These are phyloP conservation scores for Myotis yumanensis DNA, from an alignment of 2,113 vertebrate genomes.

Conservation along the genomic window DNA sequence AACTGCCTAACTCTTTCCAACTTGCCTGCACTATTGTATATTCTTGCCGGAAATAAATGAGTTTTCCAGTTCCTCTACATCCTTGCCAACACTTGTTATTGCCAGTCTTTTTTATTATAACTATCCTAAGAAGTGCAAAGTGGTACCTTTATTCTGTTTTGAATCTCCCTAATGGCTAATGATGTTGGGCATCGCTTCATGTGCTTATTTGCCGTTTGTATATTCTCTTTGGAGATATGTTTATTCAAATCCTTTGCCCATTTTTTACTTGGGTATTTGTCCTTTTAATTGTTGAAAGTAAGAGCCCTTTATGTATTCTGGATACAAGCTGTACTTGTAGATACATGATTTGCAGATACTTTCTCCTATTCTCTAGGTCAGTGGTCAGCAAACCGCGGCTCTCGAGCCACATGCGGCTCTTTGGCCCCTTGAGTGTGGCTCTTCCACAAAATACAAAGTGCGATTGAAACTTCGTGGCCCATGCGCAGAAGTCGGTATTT, in stretches of 20 bases:
- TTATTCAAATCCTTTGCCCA: background rate
- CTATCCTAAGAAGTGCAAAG: background rate
- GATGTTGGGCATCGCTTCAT: background rate
- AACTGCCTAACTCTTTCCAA: background rate
- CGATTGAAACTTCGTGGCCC: too few relatives aligned
- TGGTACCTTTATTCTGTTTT: background rate
- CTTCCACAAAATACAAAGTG: too few relatives aligned
- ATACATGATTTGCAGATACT: background rate
- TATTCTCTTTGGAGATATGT: background rate
- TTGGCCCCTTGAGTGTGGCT: too few relatives aligned
- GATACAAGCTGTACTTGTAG: background rate
- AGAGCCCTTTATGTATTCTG: background rate
- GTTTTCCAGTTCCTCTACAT: background rate
- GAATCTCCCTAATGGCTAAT: background rate
- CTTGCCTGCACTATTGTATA: background rate
- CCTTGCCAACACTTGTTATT: background rate
- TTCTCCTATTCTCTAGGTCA: background rate
- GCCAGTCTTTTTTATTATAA: background rate
- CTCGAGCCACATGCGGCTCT: too few relatives aligned
- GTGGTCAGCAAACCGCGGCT: too few relatives aligned
- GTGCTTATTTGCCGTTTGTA: background rate
- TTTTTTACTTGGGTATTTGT: background rate
- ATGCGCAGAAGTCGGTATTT: too few relatives aligned
- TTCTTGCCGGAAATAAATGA: background rate
- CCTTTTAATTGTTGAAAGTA: background rate